Conservation (phyloP, 2,113 vertebrate genomes). For the Myodes glareolus region DNA sequence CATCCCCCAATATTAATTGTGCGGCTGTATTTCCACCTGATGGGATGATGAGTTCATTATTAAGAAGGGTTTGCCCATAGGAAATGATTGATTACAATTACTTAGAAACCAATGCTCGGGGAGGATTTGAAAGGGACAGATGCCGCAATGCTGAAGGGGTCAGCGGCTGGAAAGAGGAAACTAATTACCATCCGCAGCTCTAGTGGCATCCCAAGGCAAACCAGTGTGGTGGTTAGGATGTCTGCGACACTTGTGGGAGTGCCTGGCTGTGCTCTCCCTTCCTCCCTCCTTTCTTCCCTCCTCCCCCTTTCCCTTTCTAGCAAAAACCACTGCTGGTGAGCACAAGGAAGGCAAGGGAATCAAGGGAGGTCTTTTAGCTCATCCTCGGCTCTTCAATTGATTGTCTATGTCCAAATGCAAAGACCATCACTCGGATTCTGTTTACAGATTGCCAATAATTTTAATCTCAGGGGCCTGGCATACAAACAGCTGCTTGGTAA, state of each 20-base stretch:
- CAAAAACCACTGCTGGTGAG: slow-evolving; percentile 42
- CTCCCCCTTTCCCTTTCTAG: neutral
- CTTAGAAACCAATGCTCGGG: slow-evolving; percentile 67
- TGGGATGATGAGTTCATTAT: slow-evolving; percentile 82
- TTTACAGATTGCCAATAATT: slow-evolving; percentile 32
- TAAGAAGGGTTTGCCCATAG: slow-evolving; percentile 76
- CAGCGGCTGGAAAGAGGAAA: slow-evolving; percentile 69
- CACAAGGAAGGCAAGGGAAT: neutral
- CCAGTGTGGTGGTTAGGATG: neutral
- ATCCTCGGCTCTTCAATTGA: slow-evolving; percentile 1
- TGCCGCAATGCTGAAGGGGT: slow-evolving; percentile 62
- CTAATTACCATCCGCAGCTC: slow-evolving; percentile 46
- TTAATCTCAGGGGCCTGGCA: slow-evolving; percentile 49
- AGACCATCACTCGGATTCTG: neutral
- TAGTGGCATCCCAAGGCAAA: slow-evolving; percentile 40
- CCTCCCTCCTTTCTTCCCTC: no score
- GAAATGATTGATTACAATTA: slow-evolving; percentile 78
- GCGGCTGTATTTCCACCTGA: slow-evolving; percentile 83
- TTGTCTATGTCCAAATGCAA: neutral
- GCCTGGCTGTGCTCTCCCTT: neutral
- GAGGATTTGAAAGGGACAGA: slow-evolving; percentile 77
- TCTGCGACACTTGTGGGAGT: neutral
- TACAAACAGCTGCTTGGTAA: slow-evolving; percentile 35
- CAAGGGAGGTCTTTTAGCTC: neutral
- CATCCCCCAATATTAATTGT: slow-evolving; percentile 82